A percentile compares a stretch with the other conserved stretches of the same genome.
phyloP scores from a whole-genome alignment of 2,888 invertebrate genomes.

The Phortica okadai region DNA sequence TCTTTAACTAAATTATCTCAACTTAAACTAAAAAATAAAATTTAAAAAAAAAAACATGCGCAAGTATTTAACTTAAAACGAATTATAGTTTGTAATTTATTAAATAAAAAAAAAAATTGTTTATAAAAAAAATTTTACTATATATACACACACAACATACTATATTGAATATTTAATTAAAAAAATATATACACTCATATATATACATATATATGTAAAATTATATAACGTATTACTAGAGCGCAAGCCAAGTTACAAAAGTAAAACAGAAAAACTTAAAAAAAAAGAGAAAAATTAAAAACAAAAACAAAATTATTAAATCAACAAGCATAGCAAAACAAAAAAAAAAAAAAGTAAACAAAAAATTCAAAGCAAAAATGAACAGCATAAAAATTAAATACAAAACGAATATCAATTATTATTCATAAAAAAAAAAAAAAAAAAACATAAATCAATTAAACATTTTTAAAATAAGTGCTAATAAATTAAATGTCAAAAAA shows the following conservation, averaged over 20 bases:
- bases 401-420: slow-evolving; percentile 16
- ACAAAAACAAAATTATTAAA: slow-evolving; percentile 11
- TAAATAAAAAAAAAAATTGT: slow-evolving; percentile 59
- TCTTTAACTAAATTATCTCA: slow-evolving; percentile 6
- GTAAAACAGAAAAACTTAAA: slow-evolving; percentile 15
- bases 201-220: slow-evolving; percentile 49
- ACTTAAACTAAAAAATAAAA: slow-evolving; percentile 29
- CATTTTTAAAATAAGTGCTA: not conserved
- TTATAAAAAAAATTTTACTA: slow-evolving; percentile 51
- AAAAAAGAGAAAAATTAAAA: slow-evolving; percentile 11
- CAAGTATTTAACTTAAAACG: slow-evolving; percentile 55
- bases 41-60: slow-evolving; percentile 40
- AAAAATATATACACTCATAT: slow-evolving; percentile 40
- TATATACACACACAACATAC: slow-evolving; percentile 9
- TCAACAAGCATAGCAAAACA: slow-evolving; percentile 25
- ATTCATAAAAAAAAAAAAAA: not conserved
- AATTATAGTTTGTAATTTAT: slow-evolving; percentile 68
- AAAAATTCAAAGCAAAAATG: slow-evolving; percentile 31
- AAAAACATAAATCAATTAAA: slow-evolving; percentile 33
- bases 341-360: slow-evolving; percentile 4
- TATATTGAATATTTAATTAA: slow-evolving; percentile 38
- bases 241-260: slow-evolving; percentile 50
- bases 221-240: slow-evolving; percentile 42
- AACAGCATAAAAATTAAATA: slow-evolving; percentile 11
- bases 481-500: not conserved